Conservation (phyloP, 2,113 vertebrate genomes). For the Elachura formosa region DNA sequence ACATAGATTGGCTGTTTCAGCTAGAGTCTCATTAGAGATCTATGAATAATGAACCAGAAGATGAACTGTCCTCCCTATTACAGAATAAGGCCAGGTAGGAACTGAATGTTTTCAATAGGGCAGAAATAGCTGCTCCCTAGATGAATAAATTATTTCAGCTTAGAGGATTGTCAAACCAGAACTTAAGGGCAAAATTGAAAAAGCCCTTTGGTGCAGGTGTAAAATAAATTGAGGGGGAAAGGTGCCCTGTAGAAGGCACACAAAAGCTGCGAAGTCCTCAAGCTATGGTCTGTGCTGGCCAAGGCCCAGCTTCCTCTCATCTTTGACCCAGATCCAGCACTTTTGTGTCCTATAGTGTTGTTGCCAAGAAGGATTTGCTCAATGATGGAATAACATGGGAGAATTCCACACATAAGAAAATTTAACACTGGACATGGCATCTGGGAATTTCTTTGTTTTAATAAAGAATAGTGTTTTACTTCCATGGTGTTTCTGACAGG, state of each 20-base stretch:
- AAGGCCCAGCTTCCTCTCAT: background rate
- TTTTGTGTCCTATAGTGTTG: background rate
- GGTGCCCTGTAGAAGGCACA: background rate
- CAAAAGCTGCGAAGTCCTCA: background rate
- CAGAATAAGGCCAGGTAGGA: background rate
- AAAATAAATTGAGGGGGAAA: background rate
- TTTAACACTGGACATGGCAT: background rate
- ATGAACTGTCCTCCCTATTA: background rate
- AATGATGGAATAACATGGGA: rapidly evolving
- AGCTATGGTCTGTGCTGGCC: rapidly evolving
- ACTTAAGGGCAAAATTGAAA: background rate
- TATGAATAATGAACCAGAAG: background rate
- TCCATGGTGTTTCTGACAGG: background rate
- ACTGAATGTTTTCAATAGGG: background rate
- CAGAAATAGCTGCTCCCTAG: background rate
- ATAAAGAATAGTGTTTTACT: background rate
- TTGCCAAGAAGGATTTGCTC: background rate
- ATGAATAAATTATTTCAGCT: background rate
- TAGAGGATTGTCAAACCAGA: background rate
- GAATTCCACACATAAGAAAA: background rate
- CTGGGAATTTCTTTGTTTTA: background rate
- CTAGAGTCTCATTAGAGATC: background rate
- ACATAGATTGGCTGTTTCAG: background rate
- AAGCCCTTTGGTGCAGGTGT: background rate
- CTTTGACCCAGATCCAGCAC: background rate